Conservation (phyloP, 2,113 vertebrate species). For the Cryptoleucopteryx plumbea region DNA sequence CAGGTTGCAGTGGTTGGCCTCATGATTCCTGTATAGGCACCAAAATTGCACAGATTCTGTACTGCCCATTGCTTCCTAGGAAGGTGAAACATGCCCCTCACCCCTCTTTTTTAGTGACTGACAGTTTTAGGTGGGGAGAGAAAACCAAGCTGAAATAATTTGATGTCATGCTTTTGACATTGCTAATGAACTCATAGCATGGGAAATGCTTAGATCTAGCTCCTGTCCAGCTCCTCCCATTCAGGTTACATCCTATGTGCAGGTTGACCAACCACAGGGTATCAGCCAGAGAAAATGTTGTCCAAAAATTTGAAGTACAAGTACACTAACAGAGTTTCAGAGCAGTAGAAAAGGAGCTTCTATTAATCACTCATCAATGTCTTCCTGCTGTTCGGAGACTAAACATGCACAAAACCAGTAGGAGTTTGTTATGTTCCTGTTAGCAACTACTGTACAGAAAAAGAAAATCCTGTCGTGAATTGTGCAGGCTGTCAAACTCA, state of each 20-base stretch:
- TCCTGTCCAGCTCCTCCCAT: neutral
- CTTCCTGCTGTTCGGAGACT: neutral
- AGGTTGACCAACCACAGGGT: neutral
- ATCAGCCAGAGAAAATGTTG: neutral
- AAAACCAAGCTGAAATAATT: neutral
- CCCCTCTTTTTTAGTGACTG: neutral
- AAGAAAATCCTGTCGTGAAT: neutral
- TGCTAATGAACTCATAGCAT: neutral
- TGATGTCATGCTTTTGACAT: neutral
- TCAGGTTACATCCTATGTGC: neutral
- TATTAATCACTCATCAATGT: neutral
- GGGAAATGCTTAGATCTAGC: neutral
- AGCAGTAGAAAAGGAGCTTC: neutral
- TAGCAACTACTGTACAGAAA: neutral
- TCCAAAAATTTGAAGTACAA: neutral
- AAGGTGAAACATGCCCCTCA: neutral
- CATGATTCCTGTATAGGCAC: neutral
- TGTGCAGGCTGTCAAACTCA: neutral
- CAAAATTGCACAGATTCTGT: neutral
- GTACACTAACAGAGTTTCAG: neutral
- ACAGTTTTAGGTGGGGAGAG: neutral
- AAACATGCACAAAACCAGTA: neutral
- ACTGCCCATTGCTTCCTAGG: neutral
- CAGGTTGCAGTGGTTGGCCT: neutral
- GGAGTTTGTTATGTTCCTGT: neutral